Base-by-base conservation (phyloP, 2,888 invertebrate species). In the Idaea biselata region DNA sequence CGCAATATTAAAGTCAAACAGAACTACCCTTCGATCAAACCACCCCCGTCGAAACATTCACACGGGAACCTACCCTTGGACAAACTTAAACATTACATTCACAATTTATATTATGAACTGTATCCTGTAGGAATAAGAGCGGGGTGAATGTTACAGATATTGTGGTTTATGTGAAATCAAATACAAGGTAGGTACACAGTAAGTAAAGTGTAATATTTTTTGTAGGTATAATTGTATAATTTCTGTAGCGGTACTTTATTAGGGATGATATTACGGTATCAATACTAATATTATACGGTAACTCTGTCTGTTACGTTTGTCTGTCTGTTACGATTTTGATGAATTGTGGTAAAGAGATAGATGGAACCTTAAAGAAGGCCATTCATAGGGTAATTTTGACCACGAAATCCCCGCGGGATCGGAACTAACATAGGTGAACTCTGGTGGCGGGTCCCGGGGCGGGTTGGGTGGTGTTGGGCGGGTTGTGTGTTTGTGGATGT, bases 41-140 rank as follows among this genome's bases (percentile, higher is more conserved):
- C 75, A 67, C 65, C 77, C 77, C 73, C 73, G 66, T 68, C 62
- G 66, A 14, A 44, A 63, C 73, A 77, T 81, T 88, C 88, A 87
- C 88, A 88, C 84, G 88, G 87, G 87, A 88, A 88, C 81, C 55
- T 57, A 61, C 56, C 58, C 58, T 58, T 56, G 58, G 16, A 61
- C 68, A 58, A 70, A 68, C 56, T 57, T 44, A 14, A 44, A 44
- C 8, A 44, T 44, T 3, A 0, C 44, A 44, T 44, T 44, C 3
- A 14, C 11, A 44, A 44, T 44, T 44, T 44, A 11, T 2, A 78
- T 69, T 71, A 31, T 73, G 14, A 32, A 68, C 72, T 61, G 58
- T 80, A 70, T 58, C 0, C 0, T 2, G 0, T 16, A 0, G 11
- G 0, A 16, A 60, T 74, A 73, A 64, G 61, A 56, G n/a, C 16